Evolutionary conservation across 2,113 vertebrate species (phyloP).

Genomic region (Oncorhynchus keta): DNA sequence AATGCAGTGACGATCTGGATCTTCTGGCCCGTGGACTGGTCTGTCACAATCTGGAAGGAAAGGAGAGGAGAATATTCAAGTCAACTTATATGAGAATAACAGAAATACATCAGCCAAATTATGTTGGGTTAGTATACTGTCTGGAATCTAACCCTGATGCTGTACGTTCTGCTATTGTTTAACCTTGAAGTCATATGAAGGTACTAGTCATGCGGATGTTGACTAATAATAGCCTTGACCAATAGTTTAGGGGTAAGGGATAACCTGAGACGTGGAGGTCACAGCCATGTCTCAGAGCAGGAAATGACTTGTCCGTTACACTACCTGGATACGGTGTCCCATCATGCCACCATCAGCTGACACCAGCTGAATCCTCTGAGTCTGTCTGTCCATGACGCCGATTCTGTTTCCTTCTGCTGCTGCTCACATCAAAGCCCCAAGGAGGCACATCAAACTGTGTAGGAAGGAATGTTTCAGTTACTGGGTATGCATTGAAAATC

Average conservation of each 20-base stretch:
- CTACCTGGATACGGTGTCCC: constrained; percentile 86
- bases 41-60: constrained; percentile 88
- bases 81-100: not conserved
- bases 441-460: constrained; percentile 64
- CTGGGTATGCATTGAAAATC: too few species aligned
- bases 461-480: not conserved
- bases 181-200: too few species aligned
- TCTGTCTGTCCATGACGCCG: constrained; percentile 82
- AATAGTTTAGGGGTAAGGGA: not conserved
- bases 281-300: too few species aligned
- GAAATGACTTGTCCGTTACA: not conserved
- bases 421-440: constrained; percentile 69
- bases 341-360: constrained; percentile 82
- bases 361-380: constrained; percentile 87
- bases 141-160: not conserved
- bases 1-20: constrained; percentile 96
- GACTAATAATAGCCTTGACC: not conserved
- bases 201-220: not conserved
- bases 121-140: too few species aligned
- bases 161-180: not conserved
- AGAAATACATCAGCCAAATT: not conserved
- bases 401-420: constrained; percentile 50
- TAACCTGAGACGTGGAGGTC: not conserved
- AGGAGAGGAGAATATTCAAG: not conserved
- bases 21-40: constrained; percentile 94